Evolutionary conservation across 2,113 vertebrate genomes (phyloP).

Genomic region (Rhineura floridana): DNA sequence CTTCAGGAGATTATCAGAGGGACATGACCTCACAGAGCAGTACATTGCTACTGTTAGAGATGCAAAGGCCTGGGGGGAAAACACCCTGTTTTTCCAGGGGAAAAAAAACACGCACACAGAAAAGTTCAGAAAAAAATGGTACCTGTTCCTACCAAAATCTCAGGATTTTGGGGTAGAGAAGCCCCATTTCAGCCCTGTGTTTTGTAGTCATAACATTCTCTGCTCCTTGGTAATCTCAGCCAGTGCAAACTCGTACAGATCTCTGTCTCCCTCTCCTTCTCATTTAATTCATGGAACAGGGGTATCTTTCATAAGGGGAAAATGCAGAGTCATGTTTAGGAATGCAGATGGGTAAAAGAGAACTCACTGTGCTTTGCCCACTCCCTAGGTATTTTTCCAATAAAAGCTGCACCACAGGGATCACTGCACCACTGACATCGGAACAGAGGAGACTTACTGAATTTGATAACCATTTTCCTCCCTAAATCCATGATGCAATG

Average conservation of each 20-base stretch:
- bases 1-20: not conserved
- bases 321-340: conserved; percentile 70
- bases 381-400: conserved; percentile 41
- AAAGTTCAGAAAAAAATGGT: too few species aligned
- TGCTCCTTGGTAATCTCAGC: accelerated
- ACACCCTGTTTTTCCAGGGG: too few species aligned
- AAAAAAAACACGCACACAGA: too few species aligned
- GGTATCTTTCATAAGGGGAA: conserved; percentile 69
- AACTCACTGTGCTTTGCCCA: conserved; percentile 52
- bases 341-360: conserved; percentile 48
- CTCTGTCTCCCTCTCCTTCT: conserved; percentile 4
- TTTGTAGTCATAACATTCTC: not conserved
- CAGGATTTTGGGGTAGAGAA: not conserved
- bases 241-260: conserved; percentile 13
- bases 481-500: not conserved
- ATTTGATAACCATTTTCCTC: not conserved
- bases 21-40: not conserved
- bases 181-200: not conserved
- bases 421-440: not conserved
- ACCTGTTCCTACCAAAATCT: not conserved
- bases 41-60: not conserved
- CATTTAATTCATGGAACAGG: conserved; percentile 56
- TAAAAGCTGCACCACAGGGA: not conserved
- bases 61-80: too few species aligned
- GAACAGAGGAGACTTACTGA: not conserved